Evolutionary conservation across 2,113 vertebrate species (phyloP).

Genomic region (Balaeniceps rex): DNA sequence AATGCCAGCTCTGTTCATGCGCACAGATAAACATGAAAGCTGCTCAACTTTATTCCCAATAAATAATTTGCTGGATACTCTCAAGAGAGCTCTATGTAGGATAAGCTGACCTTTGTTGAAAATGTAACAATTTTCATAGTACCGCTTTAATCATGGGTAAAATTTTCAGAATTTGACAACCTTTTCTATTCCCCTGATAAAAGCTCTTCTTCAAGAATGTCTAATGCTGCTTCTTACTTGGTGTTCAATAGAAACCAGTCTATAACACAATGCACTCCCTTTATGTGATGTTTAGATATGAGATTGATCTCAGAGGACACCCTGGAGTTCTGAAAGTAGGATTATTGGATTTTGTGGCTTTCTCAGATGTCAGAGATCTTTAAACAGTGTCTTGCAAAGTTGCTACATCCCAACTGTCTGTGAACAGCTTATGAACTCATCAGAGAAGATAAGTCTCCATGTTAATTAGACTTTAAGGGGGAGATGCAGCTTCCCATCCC

Average conservation of each 20-base stretch:
- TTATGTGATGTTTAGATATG: conserved; percentile 99
- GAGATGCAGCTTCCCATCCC: conserved; percentile 6
- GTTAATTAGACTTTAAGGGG: conserved; percentile 82
- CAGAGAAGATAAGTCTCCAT: conserved; percentile 87
- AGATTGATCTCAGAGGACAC: conserved; percentile 97
- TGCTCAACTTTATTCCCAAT: conserved; percentile 64
- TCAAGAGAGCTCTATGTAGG: conserved; percentile 44
- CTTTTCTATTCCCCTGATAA: conserved; percentile 83
- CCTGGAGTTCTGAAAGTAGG: conserved; percentile 96
- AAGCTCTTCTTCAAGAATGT: conserved; percentile 80
- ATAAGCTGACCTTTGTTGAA: conserved; percentile 79
- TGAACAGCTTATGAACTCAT: conserved; percentile 97
- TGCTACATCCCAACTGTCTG: conserved; percentile 87
- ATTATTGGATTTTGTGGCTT: conserved; percentile 99
- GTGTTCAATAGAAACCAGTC: conserved; percentile 86
- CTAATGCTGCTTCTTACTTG: conserved; percentile 90
- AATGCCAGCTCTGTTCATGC: background rate
- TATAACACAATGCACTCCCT: conserved; percentile 83
- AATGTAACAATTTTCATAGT: conserved; percentile 81
- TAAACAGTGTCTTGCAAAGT: conserved; percentile 98
- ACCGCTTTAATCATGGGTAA: conserved; percentile 80
- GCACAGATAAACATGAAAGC: conserved; percentile 30
- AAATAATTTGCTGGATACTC: conserved; percentile 60
- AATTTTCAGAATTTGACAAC: conserved; percentile 86
- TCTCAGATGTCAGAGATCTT: conserved; percentile 99